Percentiles rank a stretch among this genome's conserved stretches.
Conservation (phyloP, 2,113 vertebrate genomes). For the Lathamus discolor region DNA sequence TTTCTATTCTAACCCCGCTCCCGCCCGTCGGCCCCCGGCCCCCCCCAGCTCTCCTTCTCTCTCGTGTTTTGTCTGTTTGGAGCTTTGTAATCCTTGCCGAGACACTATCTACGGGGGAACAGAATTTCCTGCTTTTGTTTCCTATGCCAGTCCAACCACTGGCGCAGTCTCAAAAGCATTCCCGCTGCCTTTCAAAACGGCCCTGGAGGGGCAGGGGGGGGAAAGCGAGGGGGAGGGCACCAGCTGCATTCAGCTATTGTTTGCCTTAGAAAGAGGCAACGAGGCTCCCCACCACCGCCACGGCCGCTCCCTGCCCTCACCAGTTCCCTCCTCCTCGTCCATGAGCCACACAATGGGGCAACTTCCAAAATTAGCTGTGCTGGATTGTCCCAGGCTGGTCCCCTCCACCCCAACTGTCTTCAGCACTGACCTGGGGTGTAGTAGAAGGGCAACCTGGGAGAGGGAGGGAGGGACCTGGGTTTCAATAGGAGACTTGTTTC, state of each 20-base stretch:
- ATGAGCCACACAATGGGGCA: constrained; percentile 73
- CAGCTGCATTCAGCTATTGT: constrained; percentile 79
- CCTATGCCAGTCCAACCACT: constrained; percentile 78
- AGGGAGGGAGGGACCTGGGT: neutral
- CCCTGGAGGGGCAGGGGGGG: constrained; percentile 62
- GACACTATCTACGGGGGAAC: constrained; percentile 85
- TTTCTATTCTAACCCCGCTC: constrained; percentile 79
- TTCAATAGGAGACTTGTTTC: constrained; percentile 63
- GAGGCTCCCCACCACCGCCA: constrained; percentile 43
- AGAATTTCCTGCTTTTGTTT: constrained; percentile 87
- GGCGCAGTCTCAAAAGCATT: constrained; percentile 85
- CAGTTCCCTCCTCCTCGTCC: constrained; percentile 51
- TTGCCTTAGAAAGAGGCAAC: constrained; percentile 65
- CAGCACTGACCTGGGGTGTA: neutral
- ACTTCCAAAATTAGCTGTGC: constrained; percentile 78
- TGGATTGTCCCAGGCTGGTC: constrained; percentile 63
- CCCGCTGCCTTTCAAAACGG: constrained; percentile 79
- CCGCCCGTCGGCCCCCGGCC: constrained; percentile 62
- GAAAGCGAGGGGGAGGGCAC: constrained; percentile 71
- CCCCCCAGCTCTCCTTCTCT: constrained; percentile 70
- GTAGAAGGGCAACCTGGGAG: constrained; percentile 20
- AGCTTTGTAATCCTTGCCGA: constrained; percentile 84
- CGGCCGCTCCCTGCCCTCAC: constrained; percentile 48
- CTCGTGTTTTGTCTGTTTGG: constrained; percentile 82
- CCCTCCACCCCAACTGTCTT: neutral